phyloP scores from a whole-genome alignment of 2,113 vertebrate genomes.

The Cariama cristata region DNA sequence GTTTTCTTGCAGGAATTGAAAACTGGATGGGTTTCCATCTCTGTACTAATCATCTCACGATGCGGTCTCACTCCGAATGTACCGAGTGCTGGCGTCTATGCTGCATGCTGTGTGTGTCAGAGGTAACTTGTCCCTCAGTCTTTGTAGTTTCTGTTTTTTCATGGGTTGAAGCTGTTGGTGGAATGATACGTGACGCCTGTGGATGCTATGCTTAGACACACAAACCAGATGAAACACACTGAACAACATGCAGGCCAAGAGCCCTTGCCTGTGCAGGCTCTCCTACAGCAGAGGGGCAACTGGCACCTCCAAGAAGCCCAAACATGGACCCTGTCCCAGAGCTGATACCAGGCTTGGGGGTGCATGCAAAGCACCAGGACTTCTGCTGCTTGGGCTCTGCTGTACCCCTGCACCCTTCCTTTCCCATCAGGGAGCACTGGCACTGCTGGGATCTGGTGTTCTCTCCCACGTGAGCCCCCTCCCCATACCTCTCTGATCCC shows the following conservation, averaged over 20 bases:
- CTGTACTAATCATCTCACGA: not conserved
- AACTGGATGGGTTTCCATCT: not conserved
- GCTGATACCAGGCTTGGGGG: not conserved
- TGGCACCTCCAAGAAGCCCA: not conserved
- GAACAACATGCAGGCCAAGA: not conserved
- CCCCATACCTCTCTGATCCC: not conserved
- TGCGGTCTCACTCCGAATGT: not conserved
- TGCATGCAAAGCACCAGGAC: not conserved
- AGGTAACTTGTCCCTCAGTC: not conserved
- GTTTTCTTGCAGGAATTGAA: not conserved
- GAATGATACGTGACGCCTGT: not conserved
- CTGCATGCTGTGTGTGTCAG: not conserved
- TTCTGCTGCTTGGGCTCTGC: not conserved
- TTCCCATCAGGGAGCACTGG: not conserved
- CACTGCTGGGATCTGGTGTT: not conserved
- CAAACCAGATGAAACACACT: not conserved
- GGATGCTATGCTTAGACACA: not conserved
- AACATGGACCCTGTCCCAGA: not conserved
- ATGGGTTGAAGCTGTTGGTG: not conserved
- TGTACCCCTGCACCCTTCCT: not conserved
- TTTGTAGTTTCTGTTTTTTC: not conserved
- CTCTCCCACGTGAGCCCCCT: accelerated
- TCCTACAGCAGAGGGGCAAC: not conserved
- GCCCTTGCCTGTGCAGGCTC: not conserved
- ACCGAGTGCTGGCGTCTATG: not conserved